Conservation (phyloP, 1,140 invertebrate genomes). For the Eulimnadia texana region DNA sequence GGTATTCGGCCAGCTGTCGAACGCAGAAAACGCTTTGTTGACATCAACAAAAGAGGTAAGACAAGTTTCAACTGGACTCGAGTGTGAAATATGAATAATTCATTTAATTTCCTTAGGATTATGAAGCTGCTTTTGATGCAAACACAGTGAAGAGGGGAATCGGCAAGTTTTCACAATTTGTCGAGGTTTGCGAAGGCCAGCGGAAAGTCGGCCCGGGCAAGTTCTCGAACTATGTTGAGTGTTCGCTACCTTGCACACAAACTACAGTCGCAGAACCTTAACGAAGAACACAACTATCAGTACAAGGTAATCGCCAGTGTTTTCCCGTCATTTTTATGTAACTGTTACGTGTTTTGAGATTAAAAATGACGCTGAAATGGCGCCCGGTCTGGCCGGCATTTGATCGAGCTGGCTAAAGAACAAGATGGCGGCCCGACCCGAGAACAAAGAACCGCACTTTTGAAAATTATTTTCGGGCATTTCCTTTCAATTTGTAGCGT, state of each 20-base stretch:
- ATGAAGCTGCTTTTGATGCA: no score
- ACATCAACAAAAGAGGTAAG: neutral
- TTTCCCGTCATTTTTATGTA: constrained; percentile 16
- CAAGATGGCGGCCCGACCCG: constrained; percentile 24
- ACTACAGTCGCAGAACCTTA: constrained; percentile 59
- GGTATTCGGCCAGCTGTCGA: neutral
- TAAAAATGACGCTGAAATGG: neutral
- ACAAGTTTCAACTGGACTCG: no score
- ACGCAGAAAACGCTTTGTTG: neutral
- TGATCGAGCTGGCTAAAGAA: constrained; percentile 12
- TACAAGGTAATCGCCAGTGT: constrained; percentile 37
- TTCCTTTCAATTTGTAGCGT: neutral
- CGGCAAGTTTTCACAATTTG: no score
- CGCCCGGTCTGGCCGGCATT: neutral
- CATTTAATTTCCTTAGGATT: no score
- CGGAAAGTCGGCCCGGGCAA: neutral
- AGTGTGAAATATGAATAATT: neutral
- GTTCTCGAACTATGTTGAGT: constrained; percentile 13
- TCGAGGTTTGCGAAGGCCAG: no score
- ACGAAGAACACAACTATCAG: constrained; percentile 52
- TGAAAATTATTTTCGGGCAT: neutral
- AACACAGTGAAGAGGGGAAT: no score
- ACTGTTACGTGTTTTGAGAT: neutral
- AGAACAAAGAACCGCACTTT: neutral
- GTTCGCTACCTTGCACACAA: constrained; percentile 46